phyloP scores from a whole-genome alignment of 2,888 invertebrate species.

The Oscheius sp. region DNA sequence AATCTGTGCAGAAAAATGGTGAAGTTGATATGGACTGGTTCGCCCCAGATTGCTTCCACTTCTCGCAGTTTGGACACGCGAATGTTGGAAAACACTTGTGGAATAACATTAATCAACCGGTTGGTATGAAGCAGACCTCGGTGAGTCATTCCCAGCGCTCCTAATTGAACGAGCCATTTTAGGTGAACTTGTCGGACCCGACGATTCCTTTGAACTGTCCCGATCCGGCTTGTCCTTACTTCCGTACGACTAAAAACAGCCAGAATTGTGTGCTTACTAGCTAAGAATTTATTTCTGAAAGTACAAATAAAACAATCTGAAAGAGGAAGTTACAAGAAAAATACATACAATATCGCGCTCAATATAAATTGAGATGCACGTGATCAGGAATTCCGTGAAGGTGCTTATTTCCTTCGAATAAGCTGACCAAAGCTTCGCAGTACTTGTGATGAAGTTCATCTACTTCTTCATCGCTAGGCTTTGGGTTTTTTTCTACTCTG shows the following conservation, averaged over 20 bases:
- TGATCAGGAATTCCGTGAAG: constrained; percentile 44
- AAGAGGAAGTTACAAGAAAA: too few species aligned
- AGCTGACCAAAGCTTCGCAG: constrained; percentile 77
- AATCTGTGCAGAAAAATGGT: constrained; percentile 43
- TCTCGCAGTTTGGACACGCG: constrained; percentile 54
- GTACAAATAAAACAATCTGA: too few species aligned
- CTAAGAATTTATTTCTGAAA: neutral
- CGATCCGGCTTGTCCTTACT: constrained; percentile 46
- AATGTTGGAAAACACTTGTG: constrained; percentile 53
- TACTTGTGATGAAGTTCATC: constrained; percentile 82
- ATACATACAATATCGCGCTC: too few species aligned
- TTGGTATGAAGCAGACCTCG: constrained; percentile 39
- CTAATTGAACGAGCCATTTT: neutral
- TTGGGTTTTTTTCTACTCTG: constrained; percentile 82
- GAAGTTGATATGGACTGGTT: constrained; percentile 53
- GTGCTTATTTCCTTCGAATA: constrained; percentile 84
- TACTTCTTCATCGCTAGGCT: constrained; percentile 78
- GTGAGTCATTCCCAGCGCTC: too few species aligned
- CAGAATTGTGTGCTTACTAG: constrained; percentile 31
- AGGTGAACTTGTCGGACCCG: constrained; percentile 47
- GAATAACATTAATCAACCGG: constrained; percentile 54
- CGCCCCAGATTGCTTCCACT: constrained; percentile 62
- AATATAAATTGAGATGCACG: constrained; percentile 45
- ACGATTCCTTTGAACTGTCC: constrained; percentile 48
- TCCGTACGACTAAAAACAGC: constrained; percentile 53